phyloP scores from a whole-genome alignment of 2,888 invertebrate genomes.

The Lasioglossum malachurum region DNA sequence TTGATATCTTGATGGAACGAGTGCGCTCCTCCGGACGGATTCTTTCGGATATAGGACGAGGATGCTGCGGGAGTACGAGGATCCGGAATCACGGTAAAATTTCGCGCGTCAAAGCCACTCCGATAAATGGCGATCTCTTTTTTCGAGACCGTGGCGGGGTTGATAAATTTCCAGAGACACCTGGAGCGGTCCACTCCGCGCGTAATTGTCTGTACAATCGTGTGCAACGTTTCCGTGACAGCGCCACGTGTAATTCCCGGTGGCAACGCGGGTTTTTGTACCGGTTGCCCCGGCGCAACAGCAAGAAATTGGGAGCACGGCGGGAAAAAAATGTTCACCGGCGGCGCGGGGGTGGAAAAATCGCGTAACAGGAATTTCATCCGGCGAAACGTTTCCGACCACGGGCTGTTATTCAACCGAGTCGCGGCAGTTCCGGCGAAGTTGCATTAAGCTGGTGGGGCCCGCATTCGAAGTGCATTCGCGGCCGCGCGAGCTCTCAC shows the following conservation, averaged over 20 bases:
- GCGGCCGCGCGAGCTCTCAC: not conserved
- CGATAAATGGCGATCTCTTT: not conserved
- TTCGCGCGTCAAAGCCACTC: not conserved
- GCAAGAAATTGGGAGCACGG: not conserved
- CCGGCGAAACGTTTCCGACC: constrained; percentile 13
- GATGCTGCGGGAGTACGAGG: not conserved
- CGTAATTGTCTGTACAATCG: not conserved
- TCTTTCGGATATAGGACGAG: not conserved
- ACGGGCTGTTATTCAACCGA: constrained; percentile 30
- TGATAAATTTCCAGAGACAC: constrained; percentile 1
- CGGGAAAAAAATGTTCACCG: not conserved
- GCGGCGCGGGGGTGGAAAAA: not conserved
- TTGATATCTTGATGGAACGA: too few relatives aligned
- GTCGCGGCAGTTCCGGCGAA: constrained; percentile 11
- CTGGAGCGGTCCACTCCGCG: not conserved
- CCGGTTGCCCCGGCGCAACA: not conserved
- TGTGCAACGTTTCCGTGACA: not conserved
- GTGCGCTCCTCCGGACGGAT: not conserved
- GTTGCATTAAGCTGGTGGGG: constrained; percentile 19
- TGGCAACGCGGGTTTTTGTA: not conserved
- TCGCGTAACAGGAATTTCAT: constrained; percentile 37
- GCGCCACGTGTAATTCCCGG: not conserved
- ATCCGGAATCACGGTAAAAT: not conserved
- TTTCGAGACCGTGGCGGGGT: not conserved
- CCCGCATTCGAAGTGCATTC: not conserved